These are phyloP conservation scores for Prochilodus magdalenae DNA, from an alignment of 2,113 vertebrate genomes.

Conservation along the genomic window DNA sequence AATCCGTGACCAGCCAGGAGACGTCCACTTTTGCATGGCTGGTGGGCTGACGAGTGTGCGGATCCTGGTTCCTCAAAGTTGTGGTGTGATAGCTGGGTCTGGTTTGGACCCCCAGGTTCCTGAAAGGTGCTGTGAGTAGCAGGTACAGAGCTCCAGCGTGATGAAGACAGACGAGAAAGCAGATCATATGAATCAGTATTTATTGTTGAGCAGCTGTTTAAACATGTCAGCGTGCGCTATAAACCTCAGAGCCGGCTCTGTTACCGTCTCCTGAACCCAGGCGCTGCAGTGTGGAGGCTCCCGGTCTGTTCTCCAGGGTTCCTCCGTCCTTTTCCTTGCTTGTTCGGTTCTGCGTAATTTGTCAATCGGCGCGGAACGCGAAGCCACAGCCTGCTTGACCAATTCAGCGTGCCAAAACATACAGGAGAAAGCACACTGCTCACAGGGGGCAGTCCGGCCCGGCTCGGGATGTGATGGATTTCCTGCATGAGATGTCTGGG, in stretches of 20 bases:
- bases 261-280: not conserved
- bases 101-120: no score
- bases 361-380: slow-evolving; percentile 25
- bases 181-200: not conserved
- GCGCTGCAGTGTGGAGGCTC: not conserved
- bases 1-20: not conserved
- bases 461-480: slow-evolving; percentile 7
- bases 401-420: slow-evolving; percentile 38
- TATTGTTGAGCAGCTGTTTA: not conserved
- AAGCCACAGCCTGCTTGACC: slow-evolving; percentile 3
- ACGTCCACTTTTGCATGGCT: not conserved
- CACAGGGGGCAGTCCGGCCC: slow-evolving; percentile 28
- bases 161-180: no score
- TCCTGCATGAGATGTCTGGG: slow-evolving; percentile 36
- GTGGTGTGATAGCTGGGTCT: no score
- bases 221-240: not conserved
- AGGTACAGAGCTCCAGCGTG: not conserved
- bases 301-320: slow-evolving; percentile 11
- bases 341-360: slow-evolving; percentile 10
- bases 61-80: not conserved
- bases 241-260: not conserved
- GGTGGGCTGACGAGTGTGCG: not conserved
- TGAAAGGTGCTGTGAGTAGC: no score
- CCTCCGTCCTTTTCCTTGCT: slow-evolving; percentile 2
- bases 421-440: slow-evolving; percentile 23